A percentile compares a stretch with the other conserved stretches of the same genome.
Evolutionary conservation across 35 echinoderm and acorn worm genomes (phyloP).

Genomic region (Diadema setosum): DNA sequence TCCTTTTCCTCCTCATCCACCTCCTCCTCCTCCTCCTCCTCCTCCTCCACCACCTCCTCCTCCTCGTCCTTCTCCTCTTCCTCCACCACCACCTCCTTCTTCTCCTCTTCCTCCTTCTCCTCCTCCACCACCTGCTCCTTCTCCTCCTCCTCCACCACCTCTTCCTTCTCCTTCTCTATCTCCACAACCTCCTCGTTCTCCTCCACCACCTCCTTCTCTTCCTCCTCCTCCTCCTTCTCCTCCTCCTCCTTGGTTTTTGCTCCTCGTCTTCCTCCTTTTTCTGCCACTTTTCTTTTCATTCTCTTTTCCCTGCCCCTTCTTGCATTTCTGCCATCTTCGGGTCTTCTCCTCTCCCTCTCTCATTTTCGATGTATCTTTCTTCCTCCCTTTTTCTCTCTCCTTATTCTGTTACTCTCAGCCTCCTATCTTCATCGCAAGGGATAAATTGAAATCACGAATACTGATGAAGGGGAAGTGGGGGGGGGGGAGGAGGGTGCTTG

Average conservation of each 20-base stretch:
- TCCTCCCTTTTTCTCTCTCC: neutral
- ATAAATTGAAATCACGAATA: too few species aligned
- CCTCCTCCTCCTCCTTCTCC: neutral
- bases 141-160: neutral
- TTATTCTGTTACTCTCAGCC: neutral
- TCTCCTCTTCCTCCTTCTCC: neutral
- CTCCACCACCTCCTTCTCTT: neutral
- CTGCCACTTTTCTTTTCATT: neutral
- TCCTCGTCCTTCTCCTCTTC: neutral
- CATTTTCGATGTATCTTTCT: neutral
- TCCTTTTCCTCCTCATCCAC: neutral
- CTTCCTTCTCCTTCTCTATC: neutral
- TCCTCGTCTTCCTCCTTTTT: neutral
- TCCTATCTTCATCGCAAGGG: neutral
- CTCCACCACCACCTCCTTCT: neutral
- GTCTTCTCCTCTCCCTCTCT: neutral
- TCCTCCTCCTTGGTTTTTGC: neutral
- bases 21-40: neutral
- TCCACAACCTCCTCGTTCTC: neutral
- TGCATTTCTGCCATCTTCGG: neutral
- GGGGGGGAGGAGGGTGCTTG: too few species aligned
- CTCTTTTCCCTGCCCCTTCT: neutral
- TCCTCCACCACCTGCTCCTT: neutral
- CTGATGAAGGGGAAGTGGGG: too few species aligned
- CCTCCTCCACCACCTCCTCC: neutral